Evolutionary conservation across 1,140 invertebrate species (phyloP), one percentile per base, ranked within the genome.

Genomic region (Trinorchestia longiramus): DNA sequence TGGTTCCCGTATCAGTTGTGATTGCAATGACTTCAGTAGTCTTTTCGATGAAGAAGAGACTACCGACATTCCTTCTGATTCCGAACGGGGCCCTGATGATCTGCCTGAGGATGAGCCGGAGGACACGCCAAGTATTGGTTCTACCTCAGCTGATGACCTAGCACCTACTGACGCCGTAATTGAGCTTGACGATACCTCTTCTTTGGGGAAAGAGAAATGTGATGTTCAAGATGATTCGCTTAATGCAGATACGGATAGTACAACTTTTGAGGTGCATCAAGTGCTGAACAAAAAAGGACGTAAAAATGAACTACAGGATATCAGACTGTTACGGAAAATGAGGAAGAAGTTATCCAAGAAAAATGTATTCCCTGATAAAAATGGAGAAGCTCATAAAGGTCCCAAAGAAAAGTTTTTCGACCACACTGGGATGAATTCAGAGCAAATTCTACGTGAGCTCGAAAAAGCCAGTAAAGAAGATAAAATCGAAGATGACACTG

Each of bases 351-450:
- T 94, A 6, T 1, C 43, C 43, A 94, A 36, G 92, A 44, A 94
- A 47, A 47, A 44, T 19, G 92, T 6, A n/a, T 6, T 47, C 11
- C 40, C 44, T 45, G 19, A 23, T 91, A 23, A 36, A 91, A 43
- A 42, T 42, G 43, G 4, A 19, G 88, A 42, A 47, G 1, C 6
- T 47, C 3, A 15, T 8, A 47, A 94, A 44, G 40, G 11, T 47
- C 40, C 43, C 17, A 94, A 44, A 94, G 92, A 47, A 43, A 94
- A 94, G 19, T 45, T 36, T 11, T 94, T 94, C n/a, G 92, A 94
- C 92, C 41, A 19, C 92, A 94, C 92, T 43, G 92, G 92, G 0
- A 94, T 94, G 92, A 94, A 44, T 94, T 6, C 92, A 40, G 92
- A 44, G 11, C 8, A 94, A 47, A 94, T 94, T 43, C 19, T 94